Conservation (phyloP, 2,113 vertebrate genomes). For the Odontesthes bonariensis region DNA sequence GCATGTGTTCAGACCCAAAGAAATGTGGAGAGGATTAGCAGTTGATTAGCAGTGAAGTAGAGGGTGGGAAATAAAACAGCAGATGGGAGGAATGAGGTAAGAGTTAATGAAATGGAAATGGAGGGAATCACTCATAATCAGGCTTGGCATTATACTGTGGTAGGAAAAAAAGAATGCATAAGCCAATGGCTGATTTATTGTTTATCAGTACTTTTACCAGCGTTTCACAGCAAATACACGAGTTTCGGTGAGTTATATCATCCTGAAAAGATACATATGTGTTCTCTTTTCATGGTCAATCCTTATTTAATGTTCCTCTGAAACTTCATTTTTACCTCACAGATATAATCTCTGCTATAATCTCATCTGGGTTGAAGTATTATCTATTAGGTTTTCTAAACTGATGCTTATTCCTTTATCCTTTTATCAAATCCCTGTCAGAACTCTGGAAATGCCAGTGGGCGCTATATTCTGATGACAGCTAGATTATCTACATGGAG, state of each 20-base stretch:
- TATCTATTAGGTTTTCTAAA: constrained; percentile 48
- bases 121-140: constrained; percentile 16
- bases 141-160: neutral
- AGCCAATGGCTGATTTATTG: neutral
- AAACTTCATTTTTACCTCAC: constrained; percentile 36
- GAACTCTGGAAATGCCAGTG: constrained; percentile 44
- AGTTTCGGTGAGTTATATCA: constrained; percentile 31
- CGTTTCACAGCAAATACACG: constrained; percentile 9
- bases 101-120: constrained; percentile 47
- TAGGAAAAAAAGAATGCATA: neutral
- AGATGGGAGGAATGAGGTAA: constrained; percentile 56
- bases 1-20: constrained; percentile 26
- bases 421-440: constrained; percentile 34
- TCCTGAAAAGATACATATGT: constrained; percentile 19
- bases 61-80: constrained; percentile 37
- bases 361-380: constrained; percentile 40
- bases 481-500: constrained; percentile 49
- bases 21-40: constrained; percentile 53
- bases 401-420: constrained; percentile 44
- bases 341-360: constrained; percentile 50
- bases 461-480: constrained; percentile 32
- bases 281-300: constrained; percentile 20
- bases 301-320: constrained; percentile 55
- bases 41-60: constrained; percentile 39
- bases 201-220: neutral